These are phyloP conservation scores for Thecocarcelia acutangulata DNA, from an alignment of 2,888 invertebrate genomes.

Conservation along the genomic window DNA sequence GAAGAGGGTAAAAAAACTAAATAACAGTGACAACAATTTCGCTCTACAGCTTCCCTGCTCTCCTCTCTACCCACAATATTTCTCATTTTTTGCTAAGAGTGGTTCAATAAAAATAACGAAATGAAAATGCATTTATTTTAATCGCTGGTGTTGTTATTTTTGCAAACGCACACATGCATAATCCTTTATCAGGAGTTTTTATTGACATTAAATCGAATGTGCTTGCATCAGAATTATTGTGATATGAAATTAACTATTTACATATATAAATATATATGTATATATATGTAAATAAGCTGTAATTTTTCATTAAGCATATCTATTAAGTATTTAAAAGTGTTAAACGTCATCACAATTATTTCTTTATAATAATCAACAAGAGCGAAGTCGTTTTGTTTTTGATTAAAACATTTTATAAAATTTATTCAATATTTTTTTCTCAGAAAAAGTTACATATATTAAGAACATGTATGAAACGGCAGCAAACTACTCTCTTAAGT, in stretches of 20 bases:
- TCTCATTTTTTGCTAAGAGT: neutral
- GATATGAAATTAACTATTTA: neutral
- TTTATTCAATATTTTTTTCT: no score
- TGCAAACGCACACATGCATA: neutral
- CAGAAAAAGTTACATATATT: no score
- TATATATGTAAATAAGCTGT: no score
- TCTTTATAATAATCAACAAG: no score
- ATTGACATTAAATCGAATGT: slow-evolving; percentile 8
- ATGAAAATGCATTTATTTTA: slow-evolving; percentile 14
- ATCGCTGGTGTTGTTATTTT: neutral
- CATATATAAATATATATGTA: no score
- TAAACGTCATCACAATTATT: no score
- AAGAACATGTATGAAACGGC: no score
- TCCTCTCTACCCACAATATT: neutral
- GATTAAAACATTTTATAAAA: no score
- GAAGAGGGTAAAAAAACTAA: slow-evolving; percentile 1
- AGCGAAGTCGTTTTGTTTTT: no score
- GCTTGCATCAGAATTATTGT: neutral
- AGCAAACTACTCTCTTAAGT: no score
- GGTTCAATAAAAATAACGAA: slow-evolving; percentile 7
- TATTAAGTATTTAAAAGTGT: neutral
- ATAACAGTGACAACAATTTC: slow-evolving; percentile 18
- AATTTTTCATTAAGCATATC: neutral
- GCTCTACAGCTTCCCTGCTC: neutral
- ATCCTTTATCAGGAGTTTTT: neutral